A percentile compares a stretch with the other conserved stretches of the same genome.
Conservation (phyloP, 2,888 invertebrate genomes). For the Neoscelio sp. region DNA sequence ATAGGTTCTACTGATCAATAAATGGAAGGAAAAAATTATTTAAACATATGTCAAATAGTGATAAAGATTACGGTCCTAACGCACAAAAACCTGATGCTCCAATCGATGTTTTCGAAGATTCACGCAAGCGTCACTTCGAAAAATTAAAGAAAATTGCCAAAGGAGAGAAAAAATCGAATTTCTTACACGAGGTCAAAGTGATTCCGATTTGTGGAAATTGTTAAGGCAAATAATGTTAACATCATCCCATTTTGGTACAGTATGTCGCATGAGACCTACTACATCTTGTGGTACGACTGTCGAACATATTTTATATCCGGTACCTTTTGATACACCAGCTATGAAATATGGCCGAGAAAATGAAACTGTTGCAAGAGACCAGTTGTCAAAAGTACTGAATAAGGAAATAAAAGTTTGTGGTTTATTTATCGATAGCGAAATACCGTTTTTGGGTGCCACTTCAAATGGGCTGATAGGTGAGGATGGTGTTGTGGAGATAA, state of each 20-base stretch:
- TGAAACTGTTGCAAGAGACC: no score
- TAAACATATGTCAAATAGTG: not conserved
- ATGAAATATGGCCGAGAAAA: no score
- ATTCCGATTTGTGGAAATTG: constrained; percentile 33
- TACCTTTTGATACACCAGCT: no score
- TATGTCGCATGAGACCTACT: constrained; percentile 33
- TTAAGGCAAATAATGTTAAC: constrained; percentile 37
- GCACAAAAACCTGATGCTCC: constrained; percentile 2
- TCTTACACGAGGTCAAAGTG: constrained; percentile 29
- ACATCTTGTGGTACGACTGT: constrained; percentile 36
- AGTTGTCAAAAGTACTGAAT: no score
- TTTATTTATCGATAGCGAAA: no score
- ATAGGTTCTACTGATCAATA: not conserved
- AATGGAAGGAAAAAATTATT: not conserved
- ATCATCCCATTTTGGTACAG: constrained; percentile 42
- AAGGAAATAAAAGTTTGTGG: no score
- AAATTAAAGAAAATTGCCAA: constrained; percentile 4
- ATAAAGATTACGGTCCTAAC: not conserved
- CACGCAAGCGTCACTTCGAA: constrained; percentile 10
- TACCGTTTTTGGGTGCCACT: no score
- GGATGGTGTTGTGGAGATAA: no score
- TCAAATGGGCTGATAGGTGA: no score
- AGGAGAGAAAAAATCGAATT: constrained; percentile 28
- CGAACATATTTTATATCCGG: constrained; percentile 35
- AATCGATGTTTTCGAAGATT: not conserved